Conservation (phyloP, 2,797 vertebrate species). For the Epinephelus coioides region DNA sequence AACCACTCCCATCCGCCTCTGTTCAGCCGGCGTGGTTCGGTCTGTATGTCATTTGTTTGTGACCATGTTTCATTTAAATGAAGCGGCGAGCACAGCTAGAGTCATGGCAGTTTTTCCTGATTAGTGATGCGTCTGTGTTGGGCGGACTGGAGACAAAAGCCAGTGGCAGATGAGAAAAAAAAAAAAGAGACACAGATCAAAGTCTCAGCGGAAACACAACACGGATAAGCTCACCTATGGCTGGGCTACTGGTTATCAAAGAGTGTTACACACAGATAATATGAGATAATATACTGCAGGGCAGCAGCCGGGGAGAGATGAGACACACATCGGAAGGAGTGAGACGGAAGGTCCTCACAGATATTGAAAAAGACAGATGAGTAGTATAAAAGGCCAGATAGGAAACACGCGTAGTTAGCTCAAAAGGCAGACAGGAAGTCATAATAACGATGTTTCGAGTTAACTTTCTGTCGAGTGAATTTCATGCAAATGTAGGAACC, state of each 20-base stretch:
- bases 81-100: conserved; percentile 9
- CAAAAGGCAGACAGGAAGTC: conserved; percentile 49
- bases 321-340: conserved; percentile 34
- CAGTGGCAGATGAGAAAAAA: conserved; percentile 5
- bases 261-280: conserved; percentile 18
- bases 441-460: conserved; percentile 19
- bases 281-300: conserved; percentile 46
- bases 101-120: conserved; percentile 15
- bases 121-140: conserved; percentile 16
- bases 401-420: conserved; percentile 30
- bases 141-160: conserved; percentile 26
- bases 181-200: conserved; percentile 37
- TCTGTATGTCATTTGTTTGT: conserved; percentile 45
- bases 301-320: conserved; percentile 15
- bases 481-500: conserved; percentile 18
- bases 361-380: conserved; percentile 34
- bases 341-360: conserved; percentile 32
- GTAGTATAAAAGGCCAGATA: conserved; percentile 34
- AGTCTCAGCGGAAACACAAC: conserved; percentile 28
- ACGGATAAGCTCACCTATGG: conserved; percentile 47
- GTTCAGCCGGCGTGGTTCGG: conserved; percentile 26
- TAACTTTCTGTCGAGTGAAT: conserved; percentile 25
- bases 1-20: conserved; percentile 52
- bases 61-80: conserved; percentile 38
- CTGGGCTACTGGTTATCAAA: conserved; percentile 42